Evolutionary conservation across 2,888 invertebrate genomes (phyloP), one percentile per base, ranked within the genome.

Genomic region (Idaea straminata): DNA sequence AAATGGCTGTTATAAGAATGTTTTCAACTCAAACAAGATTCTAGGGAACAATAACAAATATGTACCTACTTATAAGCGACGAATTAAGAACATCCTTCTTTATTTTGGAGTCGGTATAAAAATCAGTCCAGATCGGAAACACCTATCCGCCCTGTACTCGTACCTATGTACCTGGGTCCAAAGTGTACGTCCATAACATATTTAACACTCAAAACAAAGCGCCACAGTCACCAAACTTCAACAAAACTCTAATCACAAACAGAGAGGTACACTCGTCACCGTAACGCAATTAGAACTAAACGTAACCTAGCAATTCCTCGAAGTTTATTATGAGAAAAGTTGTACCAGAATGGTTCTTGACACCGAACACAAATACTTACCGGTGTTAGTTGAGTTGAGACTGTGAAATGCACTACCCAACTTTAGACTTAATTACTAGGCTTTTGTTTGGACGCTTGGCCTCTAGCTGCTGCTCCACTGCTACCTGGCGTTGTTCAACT

Each of bases 321-420:
- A 67, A 67, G 66, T 69, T 67, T 66, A 61, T 67, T 57, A 65
- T 38, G 60, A 59, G 59, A 59, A 59, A 59, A 59, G 59, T 59
- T 59, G 25, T 5, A 25, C 25, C 15, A 25, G 59, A 59, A 59
- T 59, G 59, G 59, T 59, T 25, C 59, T 59, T 34, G 61, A 67
- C 67, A 58, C 15, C 57, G 16, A 62, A 62, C 57, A 62, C 57
- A 47, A 62, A 57, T 61, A 67, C 61, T 66, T 66, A 62, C 58
- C 62, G 59, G 61, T 60, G 59, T 68, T 66, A 63, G 61, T 57
- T n/a, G 47, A 38, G 38, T 38, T 64, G 67, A 61, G 58, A 64
- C 63, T 67, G 64, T 59, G 47, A 62, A 67, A 68, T 63, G 68
- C 59, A 59, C 59, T 59, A 16, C 15, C 59, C 16, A 59, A 59